Conservation (phyloP, 2,888 invertebrate genomes). For the Dusona sp. region DNA sequence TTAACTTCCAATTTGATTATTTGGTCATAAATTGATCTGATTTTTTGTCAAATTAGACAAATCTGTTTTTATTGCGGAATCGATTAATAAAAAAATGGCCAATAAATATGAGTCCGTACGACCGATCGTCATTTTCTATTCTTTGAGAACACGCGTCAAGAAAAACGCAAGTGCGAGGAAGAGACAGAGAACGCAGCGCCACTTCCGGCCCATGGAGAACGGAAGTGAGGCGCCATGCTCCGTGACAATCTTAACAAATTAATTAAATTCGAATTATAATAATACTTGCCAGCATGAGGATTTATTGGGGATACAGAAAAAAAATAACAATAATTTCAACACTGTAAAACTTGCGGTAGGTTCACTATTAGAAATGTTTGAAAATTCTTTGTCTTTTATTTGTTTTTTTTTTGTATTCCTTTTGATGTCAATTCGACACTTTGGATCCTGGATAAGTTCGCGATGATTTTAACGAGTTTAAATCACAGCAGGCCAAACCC, state of each 20-base stretch:
- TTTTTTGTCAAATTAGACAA: too few relatives aligned
- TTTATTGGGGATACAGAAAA: slow-evolving; percentile 17
- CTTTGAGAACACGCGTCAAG: background rate
- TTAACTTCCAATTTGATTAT: background rate
- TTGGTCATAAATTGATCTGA: too few relatives aligned
- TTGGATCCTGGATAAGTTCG: slow-evolving; percentile 36
- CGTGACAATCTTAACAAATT: background rate
- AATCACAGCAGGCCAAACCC: slow-evolving; percentile 27
- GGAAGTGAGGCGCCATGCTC: background rate
- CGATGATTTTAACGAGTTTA: slow-evolving; percentile 30
- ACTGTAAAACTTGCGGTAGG: slow-evolving; percentile 26
- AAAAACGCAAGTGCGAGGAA: background rate
- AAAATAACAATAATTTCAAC: slow-evolving; percentile 16
- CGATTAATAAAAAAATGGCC: background rate
- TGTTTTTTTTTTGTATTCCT: slow-evolving; percentile 27
- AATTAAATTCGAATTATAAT: background rate
- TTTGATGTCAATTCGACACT: slow-evolving; percentile 26
- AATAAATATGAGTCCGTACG: background rate
- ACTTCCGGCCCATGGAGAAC: slow-evolving; percentile 20
- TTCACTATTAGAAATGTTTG: background rate
- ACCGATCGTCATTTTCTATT: background rate
- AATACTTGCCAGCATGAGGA: slow-evolving; percentile 63
- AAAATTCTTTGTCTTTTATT: background rate
- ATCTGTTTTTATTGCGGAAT: too few relatives aligned
- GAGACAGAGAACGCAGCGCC: too few relatives aligned